phyloP scores from a whole-genome alignment of 2,888 invertebrate species.

The Lithophane semibrunnea region DNA sequence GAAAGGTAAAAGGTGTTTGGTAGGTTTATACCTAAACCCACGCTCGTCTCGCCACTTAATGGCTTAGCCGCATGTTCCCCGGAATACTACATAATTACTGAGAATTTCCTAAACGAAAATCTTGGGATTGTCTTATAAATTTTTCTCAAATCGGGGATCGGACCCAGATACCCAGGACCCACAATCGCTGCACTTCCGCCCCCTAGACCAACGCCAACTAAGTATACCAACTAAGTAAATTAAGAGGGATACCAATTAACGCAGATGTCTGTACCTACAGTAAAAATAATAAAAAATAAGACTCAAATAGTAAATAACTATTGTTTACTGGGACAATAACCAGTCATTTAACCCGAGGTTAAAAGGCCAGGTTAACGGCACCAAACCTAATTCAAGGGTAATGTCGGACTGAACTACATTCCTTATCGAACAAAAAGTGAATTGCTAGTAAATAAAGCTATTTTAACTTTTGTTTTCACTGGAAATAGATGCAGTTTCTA shows the following conservation, averaged over 20 bases:
- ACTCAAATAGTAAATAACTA: not conserved
- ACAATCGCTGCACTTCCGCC: no score
- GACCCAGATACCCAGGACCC: no score
- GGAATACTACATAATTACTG: not conserved
- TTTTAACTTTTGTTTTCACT: not conserved
- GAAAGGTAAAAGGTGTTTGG: not conserved
- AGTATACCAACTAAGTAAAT: not conserved
- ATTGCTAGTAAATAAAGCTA: constrained; percentile 9
- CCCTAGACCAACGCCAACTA: not conserved
- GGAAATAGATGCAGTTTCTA: no score
- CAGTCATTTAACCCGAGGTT: constrained; percentile 9
- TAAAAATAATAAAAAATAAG: not conserved
- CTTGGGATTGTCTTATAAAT: not conserved
- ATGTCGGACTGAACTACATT: constrained; percentile 12
- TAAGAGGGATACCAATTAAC: not conserved
- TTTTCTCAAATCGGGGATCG: no score
- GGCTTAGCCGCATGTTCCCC: not conserved
- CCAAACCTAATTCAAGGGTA: constrained; percentile 45
- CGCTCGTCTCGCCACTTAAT: not conserved
- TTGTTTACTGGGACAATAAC: constrained; percentile 32
- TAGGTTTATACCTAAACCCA: no score
- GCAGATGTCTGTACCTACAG: not conserved
- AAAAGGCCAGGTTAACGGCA: constrained; percentile 37
- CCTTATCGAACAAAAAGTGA: constrained; percentile 35
- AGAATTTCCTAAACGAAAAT: not conserved